These are phyloP conservation scores for Shargacucullia verbasci DNA, from an alignment of 2,888 invertebrate genomes.

Conservation along the genomic window DNA sequence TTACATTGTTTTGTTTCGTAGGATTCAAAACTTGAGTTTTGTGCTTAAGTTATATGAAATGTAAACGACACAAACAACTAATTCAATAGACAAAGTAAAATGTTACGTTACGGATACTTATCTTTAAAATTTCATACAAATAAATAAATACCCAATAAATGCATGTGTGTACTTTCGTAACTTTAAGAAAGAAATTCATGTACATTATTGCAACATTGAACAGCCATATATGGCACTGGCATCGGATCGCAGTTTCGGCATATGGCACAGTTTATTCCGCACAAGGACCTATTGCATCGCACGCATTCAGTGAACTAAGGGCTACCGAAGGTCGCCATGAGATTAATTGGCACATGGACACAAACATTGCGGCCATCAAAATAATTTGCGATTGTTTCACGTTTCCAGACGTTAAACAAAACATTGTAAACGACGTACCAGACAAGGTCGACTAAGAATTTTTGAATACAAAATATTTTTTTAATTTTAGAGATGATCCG, in stretches of 20 bases:
- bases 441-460: slow-evolving; percentile 71
- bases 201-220: slow-evolving; percentile 54
- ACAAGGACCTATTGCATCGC: slow-evolving; percentile 62
- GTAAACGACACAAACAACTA: too few species aligned
- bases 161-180: slow-evolving; percentile 2
- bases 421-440: slow-evolving; percentile 68
- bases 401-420: slow-evolving; percentile 72
- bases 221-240: slow-evolving; percentile 49
- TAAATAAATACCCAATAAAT: too few species aligned
- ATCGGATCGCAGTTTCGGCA: slow-evolving; percentile 55
- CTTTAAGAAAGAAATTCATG: slow-evolving; percentile 39
- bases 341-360: slow-evolving; percentile 73
- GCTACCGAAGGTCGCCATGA: slow-evolving; percentile 68
- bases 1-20: too few species aligned
- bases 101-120: too few species aligned
- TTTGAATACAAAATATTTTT: slow-evolving; percentile 60
- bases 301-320: slow-evolving; percentile 55
- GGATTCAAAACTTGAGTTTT: too few species aligned
- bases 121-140: too few species aligned
- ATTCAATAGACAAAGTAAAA: too few species aligned
- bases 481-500: slow-evolving; percentile 52
- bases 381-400: slow-evolving; percentile 76
- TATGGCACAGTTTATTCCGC: slow-evolving; percentile 57
- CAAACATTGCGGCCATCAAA: slow-evolving; percentile 73
- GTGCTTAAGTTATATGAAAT: too few species aligned